Conservation (phyloP, 2,797 vertebrate species). For the Gobionotothen gibberifrons region DNA sequence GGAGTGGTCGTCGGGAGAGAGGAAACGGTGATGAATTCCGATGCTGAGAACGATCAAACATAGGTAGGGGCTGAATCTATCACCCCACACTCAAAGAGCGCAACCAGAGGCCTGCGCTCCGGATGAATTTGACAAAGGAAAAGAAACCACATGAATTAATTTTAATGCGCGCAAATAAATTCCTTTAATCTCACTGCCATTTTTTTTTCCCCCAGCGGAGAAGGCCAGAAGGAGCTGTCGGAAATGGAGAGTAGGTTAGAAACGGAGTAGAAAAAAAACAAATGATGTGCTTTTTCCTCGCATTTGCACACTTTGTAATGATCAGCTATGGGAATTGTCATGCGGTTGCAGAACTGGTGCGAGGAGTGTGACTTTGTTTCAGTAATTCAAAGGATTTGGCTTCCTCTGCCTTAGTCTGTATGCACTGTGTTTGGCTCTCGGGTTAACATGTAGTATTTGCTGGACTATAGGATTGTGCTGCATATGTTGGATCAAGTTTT, state of each 20-base stretch:
- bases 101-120: slow-evolving; percentile 64
- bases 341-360: slow-evolving; percentile 45
- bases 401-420: slow-evolving; percentile 12
- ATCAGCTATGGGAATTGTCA: slow-evolving; percentile 62
- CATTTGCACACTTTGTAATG: slow-evolving; percentile 58
- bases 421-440: slow-evolving; percentile 3
- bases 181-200: slow-evolving; percentile 82
- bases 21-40: slow-evolving; percentile 80
- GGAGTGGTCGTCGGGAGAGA: slow-evolving; percentile 51
- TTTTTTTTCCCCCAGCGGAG: slow-evolving; percentile 64
- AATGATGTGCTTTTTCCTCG: slow-evolving; percentile 43
- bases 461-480: slow-evolving; percentile 23
- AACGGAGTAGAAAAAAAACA: slow-evolving; percentile 12
- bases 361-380: slow-evolving; percentile 62
- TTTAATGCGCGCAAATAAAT: slow-evolving; percentile 77
- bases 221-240: slow-evolving; percentile 64
- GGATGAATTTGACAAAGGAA: slow-evolving; percentile 73
- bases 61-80: slow-evolving; percentile 78
- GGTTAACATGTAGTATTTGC: slow-evolving; percentile 29
- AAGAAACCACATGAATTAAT: slow-evolving; percentile 74
- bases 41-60: slow-evolving; percentile 80
- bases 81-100: slow-evolving; percentile 76
- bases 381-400: slow-evolving; percentile 41
- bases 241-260: slow-evolving; percentile 46
- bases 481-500: slow-evolving; percentile 32